phyloP scores from a whole-genome alignment of 2,888 invertebrate genomes.

The Coenonympha glycerion region DNA sequence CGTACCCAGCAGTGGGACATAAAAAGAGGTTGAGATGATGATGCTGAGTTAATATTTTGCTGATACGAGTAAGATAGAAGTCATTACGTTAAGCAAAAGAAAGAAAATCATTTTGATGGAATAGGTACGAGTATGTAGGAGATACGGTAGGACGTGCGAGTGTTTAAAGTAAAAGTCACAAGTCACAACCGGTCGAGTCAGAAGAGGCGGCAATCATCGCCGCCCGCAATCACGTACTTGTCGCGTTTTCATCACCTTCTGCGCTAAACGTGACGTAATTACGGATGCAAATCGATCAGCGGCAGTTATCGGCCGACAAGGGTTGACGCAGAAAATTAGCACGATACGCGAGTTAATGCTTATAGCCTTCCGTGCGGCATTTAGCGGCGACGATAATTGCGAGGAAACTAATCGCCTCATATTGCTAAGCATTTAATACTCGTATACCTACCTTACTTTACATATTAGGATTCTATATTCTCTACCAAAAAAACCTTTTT shows the following conservation, averaged over 20 bases:
- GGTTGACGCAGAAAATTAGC: slow-evolving; percentile 71
- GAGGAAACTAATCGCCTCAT: slow-evolving; percentile 29
- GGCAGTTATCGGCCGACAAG: slow-evolving; percentile 67
- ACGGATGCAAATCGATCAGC: slow-evolving; percentile 74
- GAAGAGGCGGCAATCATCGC: slow-evolving; percentile 55
- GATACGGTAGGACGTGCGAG: slow-evolving; percentile 16
- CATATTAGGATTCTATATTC: too few relatives aligned
- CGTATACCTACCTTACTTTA: too few relatives aligned
- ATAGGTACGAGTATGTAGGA: neutral
- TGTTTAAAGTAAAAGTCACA: slow-evolving; percentile 47
- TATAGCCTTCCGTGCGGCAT: slow-evolving; percentile 61
- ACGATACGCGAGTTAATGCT: slow-evolving; percentile 65
- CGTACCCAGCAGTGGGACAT: too few relatives aligned
- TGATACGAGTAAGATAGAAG: slow-evolving; percentile 6
- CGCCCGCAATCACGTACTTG: slow-evolving; percentile 68
- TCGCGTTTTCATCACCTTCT: slow-evolving; percentile 73
- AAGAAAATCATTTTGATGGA: neutral
- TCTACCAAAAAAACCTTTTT: too few relatives aligned
- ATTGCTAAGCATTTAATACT: too few relatives aligned
- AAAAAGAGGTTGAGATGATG: too few relatives aligned
- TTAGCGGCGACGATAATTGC: slow-evolving; percentile 64
- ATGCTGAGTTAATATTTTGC: slow-evolving; percentile 23
- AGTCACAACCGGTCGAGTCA: slow-evolving; percentile 60
- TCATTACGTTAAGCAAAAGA: neutral
- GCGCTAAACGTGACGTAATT: slow-evolving; percentile 73